A percentile compares a stretch with the other conserved stretches of the same genome.
phyloP scores from a whole-genome alignment of 2,113 vertebrate genomes.

The Pelusios castaneus region DNA sequence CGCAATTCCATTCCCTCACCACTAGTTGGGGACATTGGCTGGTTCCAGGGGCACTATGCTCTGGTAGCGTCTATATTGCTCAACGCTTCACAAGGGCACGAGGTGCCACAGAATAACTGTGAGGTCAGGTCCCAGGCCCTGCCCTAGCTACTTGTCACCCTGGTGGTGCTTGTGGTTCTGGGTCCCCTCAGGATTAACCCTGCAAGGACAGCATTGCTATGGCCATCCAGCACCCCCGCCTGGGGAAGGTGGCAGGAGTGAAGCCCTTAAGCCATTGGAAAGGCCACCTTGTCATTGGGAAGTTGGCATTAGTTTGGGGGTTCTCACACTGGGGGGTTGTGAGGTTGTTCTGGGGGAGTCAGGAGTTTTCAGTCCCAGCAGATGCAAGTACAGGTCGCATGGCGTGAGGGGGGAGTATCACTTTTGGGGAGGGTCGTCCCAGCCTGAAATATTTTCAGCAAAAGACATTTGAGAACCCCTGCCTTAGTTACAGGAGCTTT shows the following conservation, averaged over 20 bases:
- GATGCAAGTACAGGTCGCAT: no score
- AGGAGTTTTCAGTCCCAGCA: no score
- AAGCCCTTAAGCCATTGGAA: neutral
- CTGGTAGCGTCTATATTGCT: neutral
- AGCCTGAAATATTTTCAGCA: no score
- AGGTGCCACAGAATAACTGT: neutral
- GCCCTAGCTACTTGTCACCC: neutral
- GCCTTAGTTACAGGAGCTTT: neutral
- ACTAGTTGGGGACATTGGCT: neutral
- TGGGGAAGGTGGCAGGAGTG: neutral
- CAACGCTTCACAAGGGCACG: neutral
- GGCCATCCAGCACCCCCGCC: no score
- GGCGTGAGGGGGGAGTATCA: no score
- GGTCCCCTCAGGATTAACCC: fast-evolving
- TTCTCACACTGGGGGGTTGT: no score
- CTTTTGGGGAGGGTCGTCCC: no score
- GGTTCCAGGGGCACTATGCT: neutral
- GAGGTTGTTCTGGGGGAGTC: no score
- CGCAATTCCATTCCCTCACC: neutral
- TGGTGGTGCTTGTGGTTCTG: neutral
- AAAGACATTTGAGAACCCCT: no score
- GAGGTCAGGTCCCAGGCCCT: neutral
- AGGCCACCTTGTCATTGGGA: neutral
- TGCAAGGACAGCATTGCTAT: no score
- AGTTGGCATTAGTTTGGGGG: neutral